phyloP scores from a whole-genome alignment of 1,140 invertebrate species.

The Meteorus sp. region DNA sequence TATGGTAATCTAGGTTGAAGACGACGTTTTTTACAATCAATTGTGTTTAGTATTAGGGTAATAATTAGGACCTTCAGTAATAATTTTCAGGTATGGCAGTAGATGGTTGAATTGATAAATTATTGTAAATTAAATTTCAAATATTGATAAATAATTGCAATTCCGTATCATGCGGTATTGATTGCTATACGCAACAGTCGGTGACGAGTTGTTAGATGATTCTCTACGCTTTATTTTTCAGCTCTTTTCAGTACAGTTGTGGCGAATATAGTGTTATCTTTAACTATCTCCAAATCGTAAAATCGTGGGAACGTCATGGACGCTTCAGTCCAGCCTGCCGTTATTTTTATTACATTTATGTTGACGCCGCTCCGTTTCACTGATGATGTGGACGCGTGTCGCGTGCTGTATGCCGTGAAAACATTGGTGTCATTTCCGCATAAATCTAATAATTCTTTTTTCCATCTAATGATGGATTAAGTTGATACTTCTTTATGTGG shows the following conservation, averaged over 20 bases:
- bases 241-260: background rate
- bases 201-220: too few relatives aligned
- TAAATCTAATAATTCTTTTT: conserved; percentile 13
- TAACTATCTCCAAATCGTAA: conserved; percentile 29
- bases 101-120: too few relatives aligned
- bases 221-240: too few relatives aligned
- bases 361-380: conserved; percentile 32
- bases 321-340: conserved; percentile 38
- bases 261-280: background rate
- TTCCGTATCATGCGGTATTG: too few relatives aligned
- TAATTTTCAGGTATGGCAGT: too few relatives aligned
- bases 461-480: conserved; percentile 26
- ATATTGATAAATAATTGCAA: too few relatives aligned
- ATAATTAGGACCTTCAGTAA: too few relatives aligned
- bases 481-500: conserved; percentile 7
- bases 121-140: too few relatives aligned
- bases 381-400: conserved; percentile 40
- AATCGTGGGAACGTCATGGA: conserved; percentile 36
- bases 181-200: too few relatives aligned
- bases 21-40: too few relatives aligned
- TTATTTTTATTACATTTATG: conserved; percentile 34
- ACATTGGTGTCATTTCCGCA: conserved; percentile 13
- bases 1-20: too few relatives aligned
- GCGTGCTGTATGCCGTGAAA: conserved; percentile 39
- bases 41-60: too few relatives aligned